phyloP scores from a whole-genome alignment of 2,888 invertebrate genomes.

The Allophyes oxyacanthae region DNA sequence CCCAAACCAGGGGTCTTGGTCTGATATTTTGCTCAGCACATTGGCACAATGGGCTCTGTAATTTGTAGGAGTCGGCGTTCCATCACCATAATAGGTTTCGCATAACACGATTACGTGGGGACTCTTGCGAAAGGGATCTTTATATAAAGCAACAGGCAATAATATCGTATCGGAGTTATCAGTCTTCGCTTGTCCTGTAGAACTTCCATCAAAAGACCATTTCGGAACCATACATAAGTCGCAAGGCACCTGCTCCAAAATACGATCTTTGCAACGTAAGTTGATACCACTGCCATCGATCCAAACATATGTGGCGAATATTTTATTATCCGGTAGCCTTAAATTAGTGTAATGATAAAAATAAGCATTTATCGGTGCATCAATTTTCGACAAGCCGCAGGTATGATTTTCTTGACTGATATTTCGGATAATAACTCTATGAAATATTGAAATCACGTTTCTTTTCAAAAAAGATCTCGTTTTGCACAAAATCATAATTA shows the following conservation, averaged over 20 bases:
- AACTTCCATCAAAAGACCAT: slow-evolving; percentile 98
- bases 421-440: slow-evolving; percentile 11
- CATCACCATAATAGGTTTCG: slow-evolving; percentile 93
- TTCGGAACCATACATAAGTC: slow-evolving; percentile 89
- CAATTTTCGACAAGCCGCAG: slow-evolving; percentile 58
- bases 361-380: slow-evolving; percentile 64
- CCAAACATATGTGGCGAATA: slow-evolving; percentile 93
- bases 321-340: slow-evolving; percentile 87
- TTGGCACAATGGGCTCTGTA: slow-evolving; percentile 91
- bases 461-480: slow-evolving; percentile 29
- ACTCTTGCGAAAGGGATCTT: slow-evolving; percentile 96
- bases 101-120: slow-evolving; percentile 96
- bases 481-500: slow-evolving; percentile 18
- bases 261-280: slow-evolving; percentile 91
- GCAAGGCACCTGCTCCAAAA: slow-evolving; percentile 90
- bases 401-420: slow-evolving; percentile 60
- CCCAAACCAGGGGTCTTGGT: slow-evolving; percentile 95
- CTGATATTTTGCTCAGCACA: slow-evolving; percentile 84
- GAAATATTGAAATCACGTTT: slow-evolving; percentile 6
- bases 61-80: slow-evolving; percentile 93
- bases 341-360: slow-evolving; percentile 78
- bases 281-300: slow-evolving; percentile 94
- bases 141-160: slow-evolving; percentile 96
- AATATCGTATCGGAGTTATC: slow-evolving; percentile 97
- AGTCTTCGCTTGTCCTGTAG: slow-evolving; percentile 95